Evolutionary conservation across 2,113 vertebrate species (phyloP).

Genomic region (Amphiprion ocellaris): DNA sequence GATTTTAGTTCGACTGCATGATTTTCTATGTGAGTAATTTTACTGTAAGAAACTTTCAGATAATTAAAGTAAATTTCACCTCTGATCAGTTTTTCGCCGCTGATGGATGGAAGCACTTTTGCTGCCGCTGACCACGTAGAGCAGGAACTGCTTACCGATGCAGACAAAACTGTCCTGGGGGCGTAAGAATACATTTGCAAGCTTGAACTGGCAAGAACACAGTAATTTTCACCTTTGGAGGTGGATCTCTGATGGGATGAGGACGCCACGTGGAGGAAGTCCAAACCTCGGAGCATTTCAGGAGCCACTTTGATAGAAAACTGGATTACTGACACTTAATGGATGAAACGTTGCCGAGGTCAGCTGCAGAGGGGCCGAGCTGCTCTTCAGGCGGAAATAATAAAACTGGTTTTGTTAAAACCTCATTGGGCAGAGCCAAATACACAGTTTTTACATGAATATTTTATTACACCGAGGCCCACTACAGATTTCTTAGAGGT

Average conservation of each 20-base stretch:
- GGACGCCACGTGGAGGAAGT: conserved; percentile 23
- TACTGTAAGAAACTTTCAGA: conserved; percentile 9
- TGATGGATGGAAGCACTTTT: neutral
- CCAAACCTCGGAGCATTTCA: conserved; percentile 2
- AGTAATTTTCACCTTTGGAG: conserved; percentile 57
- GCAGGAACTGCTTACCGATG: conserved; percentile 19
- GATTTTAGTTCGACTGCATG: neutral
- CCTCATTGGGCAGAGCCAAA: neutral
- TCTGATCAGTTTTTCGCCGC: neutral
- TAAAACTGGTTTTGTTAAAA: conserved; percentile 13
- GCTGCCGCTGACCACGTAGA: conserved; percentile 14
- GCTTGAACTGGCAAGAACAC: conserved; percentile 12
- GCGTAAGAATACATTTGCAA: conserved; percentile 49
- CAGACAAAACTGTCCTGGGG: conserved; percentile 40
- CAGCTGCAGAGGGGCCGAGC: neutral
- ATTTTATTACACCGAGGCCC: neutral
- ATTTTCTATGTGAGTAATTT: conserved; percentile 13
- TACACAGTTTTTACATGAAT: neutral
- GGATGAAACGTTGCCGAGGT: conserved; percentile 31
- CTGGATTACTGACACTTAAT: conserved; percentile 42
- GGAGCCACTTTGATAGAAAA: conserved; percentile 52
- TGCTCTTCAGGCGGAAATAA: neutral
- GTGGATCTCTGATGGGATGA: conserved; percentile 44
- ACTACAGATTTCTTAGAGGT: too few species aligned
- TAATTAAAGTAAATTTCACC: conserved; percentile 2